Conservation (phyloP, 2,797 vertebrate species). For the Rhinatrema bivittatum region DNA sequence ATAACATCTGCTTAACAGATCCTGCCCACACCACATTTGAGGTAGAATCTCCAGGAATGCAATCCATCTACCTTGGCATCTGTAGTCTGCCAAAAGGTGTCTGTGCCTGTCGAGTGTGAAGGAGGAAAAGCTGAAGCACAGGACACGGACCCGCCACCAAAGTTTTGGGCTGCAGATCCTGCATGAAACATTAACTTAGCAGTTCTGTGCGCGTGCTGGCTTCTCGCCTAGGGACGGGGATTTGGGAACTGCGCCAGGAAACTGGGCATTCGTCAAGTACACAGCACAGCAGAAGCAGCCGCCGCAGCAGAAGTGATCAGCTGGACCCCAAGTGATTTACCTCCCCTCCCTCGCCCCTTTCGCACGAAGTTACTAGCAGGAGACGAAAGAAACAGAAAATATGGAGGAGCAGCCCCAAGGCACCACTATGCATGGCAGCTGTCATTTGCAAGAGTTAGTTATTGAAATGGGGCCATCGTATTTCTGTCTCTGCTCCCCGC, state of each 20-base stretch:
- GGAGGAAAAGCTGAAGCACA: too few species aligned
- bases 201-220: background rate
- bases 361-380: background rate
- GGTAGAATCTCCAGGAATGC: background rate
- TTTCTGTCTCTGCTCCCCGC: too few species aligned
- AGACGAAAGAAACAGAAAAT: background rate
- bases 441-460: too few species aligned
- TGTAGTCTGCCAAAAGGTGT: background rate
- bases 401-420: background rate
- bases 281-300: too few species aligned
- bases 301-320: constrained; percentile 38
- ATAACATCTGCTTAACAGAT: background rate
- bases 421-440: background rate
- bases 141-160: too few species aligned
- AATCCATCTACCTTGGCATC: background rate
- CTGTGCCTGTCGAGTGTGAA: constrained; percentile 1
- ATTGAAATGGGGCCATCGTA: too few species aligned
- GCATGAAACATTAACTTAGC: constrained; percentile 25
- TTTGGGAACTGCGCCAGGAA: constrained; percentile 24
- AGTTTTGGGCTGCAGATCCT: constrained; percentile 7
- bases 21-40: background rate
- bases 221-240: constrained; percentile 8
- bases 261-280: too few species aligned
- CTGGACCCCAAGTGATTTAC: constrained; percentile 18
- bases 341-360: constrained; percentile 13